Evolutionary conservation across 1,140 invertebrate species (phyloP).

Genomic region (Ostrea denselamellosa): DNA sequence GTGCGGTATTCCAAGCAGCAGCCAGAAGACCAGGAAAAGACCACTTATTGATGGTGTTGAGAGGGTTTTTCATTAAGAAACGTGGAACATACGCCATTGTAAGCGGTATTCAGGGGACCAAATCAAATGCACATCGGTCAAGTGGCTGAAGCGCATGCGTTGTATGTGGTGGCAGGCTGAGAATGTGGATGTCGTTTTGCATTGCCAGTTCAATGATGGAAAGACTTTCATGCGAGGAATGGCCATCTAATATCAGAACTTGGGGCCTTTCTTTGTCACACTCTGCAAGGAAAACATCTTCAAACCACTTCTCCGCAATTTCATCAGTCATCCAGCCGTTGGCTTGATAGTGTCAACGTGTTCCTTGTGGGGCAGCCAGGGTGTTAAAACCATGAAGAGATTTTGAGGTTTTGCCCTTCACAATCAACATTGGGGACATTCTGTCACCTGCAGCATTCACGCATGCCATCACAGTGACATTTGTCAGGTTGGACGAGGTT

Average conservation of each 20-base stretch:
- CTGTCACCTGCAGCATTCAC: conserved; percentile 49
- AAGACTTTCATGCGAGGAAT: conserved; percentile 58
- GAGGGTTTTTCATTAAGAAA: conserved; percentile 39
- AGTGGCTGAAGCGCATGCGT: conserved; percentile 63
- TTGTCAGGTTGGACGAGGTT: background rate
- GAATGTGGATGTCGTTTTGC: conserved; percentile 56
- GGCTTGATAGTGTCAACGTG: conserved; percentile 35
- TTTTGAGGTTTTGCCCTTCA: conserved; percentile 47
- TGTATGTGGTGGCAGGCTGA: conserved; percentile 66
- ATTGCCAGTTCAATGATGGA: conserved; percentile 54
- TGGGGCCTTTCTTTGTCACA: conserved; percentile 53
- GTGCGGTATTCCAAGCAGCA: conserved; percentile 42
- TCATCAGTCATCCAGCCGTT: conserved; percentile 53
- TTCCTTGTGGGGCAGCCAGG: conserved; percentile 40
- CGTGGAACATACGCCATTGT: conserved; percentile 50
- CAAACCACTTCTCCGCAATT: conserved; percentile 55
- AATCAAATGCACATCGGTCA: too few species aligned
- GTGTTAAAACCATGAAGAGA: conserved; percentile 46
- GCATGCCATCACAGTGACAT: conserved; percentile 45
- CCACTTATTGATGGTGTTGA: conserved; percentile 52
- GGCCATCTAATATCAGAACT: conserved; percentile 61
- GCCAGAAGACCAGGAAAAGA: conserved; percentile 45
- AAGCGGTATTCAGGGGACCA: conserved; percentile 56
- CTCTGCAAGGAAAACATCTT: conserved; percentile 50
- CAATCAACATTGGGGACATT: conserved; percentile 49